Base-by-base conservation (phyloP, 2,113 vertebrate species). In the Odontophorus gujanensis region DNA sequence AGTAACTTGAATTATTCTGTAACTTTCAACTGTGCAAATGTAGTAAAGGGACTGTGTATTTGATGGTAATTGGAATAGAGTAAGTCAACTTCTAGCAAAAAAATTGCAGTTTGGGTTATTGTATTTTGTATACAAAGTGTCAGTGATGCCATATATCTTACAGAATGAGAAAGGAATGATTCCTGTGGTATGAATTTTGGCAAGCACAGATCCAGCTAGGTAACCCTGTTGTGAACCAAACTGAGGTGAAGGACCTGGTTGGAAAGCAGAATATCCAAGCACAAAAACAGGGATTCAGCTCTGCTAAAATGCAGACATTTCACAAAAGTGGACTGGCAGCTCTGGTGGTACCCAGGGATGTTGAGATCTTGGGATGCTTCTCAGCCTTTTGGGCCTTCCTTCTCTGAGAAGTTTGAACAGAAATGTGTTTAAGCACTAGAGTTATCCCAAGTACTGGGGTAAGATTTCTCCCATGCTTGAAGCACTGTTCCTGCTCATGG, bases 1-100 rank as follows among this genome's bases (percentile, higher is more conserved):
- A 76, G 75, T 90, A 78, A 61, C 77, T 93, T 67, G 73, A 96
- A 97, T 95, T 95, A 93, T 95, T 95, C 86, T 88, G 76, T 96
- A 96, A 93, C 90, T 84, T 63, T 59, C 67, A 89, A 76, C 84
- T 78, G 53, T 84, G 89, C 67, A 94, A 96, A 92, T 78, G 42
- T 75, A 87, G 77, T 59, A 58, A 87, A 48, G 43, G 14, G 22
- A 58, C 32, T 81, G n/a, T 69, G 43, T 51, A 51, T 92, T 74
- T 94, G 76, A 85, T 45, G 53, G 71, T 93, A 96, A 96, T 89
- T 96, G 47, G 79, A 95, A 81, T 83, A 74, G 30, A 91, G 59
- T 61, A 93, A 93, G 92, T 43, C 91, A 89, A 85, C 82, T 82
- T 75, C 61, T 88, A 85, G 88, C 51, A 14, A 84, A 81, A 93